phyloP scores from a whole-genome alignment of 2,888 invertebrate species.

The Ennomos fuscantarius region DNA sequence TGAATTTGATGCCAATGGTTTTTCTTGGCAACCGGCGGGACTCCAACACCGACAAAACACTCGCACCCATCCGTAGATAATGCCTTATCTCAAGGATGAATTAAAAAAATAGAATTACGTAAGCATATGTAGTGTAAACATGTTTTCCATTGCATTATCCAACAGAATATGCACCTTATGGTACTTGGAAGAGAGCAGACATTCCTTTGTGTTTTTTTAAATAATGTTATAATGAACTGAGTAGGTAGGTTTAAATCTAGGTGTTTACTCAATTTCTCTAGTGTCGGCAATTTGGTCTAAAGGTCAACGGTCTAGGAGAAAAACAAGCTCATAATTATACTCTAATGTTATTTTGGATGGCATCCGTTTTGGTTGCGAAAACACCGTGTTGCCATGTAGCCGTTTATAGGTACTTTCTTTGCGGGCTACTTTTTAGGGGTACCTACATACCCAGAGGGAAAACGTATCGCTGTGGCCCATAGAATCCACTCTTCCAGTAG shows the following conservation, averaged over 20 bases:
- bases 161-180: conserved; percentile 12
- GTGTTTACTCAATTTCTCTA: conserved; percentile 28
- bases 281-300: conserved; percentile 20
- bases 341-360: conserved; percentile 10
- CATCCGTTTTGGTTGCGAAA: conserved; percentile 1
- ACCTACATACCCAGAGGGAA: no score
- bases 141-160: conserved; percentile 47
- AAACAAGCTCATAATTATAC: conserved; percentile 23
- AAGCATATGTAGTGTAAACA: conserved; percentile 55
- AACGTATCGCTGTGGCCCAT: no score
- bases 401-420: no score
- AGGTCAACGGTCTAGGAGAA: conserved; percentile 29
- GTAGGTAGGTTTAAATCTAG: conserved; percentile 25
- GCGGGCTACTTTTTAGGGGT: no score
- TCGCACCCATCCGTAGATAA: conserved; percentile 48
- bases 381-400: conserved; percentile 15
- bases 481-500: no score
- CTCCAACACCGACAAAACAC: conserved; percentile 30
- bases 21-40: conserved; percentile 3
- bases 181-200: not conserved
- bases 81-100: conserved; percentile 62
- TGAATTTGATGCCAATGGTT: conserved; percentile 4
- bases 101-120: conserved; percentile 56
- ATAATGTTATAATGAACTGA: conserved; percentile 10
- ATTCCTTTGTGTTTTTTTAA: conserved; percentile 4